These are phyloP conservation scores for Mesopsocus fuscifrons DNA, from an alignment of 2,888 invertebrate species.

Conservation along the genomic window DNA sequence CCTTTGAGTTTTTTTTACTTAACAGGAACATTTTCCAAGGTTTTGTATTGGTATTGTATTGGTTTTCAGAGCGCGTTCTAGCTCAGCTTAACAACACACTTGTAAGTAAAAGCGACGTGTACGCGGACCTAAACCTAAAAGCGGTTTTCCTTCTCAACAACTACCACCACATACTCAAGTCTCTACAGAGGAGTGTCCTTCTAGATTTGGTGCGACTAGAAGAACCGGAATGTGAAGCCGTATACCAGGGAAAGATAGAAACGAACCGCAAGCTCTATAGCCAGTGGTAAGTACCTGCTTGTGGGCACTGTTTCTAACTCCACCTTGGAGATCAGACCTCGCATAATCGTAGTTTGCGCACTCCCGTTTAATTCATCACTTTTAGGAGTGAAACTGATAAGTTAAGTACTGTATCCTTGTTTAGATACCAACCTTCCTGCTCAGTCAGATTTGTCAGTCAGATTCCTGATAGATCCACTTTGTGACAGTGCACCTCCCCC, in stretches of 20 bases:
- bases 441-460: too few relatives aligned
- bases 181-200: constrained; percentile 65
- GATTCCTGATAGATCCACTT: too few relatives aligned
- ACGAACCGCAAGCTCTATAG: constrained; percentile 61
- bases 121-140: constrained; percentile 66
- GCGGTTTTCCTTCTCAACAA: constrained; percentile 88
- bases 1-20: not conserved
- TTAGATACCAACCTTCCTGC: too few relatives aligned
- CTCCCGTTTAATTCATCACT: too few relatives aligned
- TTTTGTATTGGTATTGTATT: too few relatives aligned
- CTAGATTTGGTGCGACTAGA: constrained; percentile 62
- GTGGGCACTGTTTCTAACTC: too few relatives aligned
- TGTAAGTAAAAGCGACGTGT: constrained; percentile 79
- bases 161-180: constrained; percentile 84
- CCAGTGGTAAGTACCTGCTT: constrained; percentile 31
- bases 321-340: too few relatives aligned
- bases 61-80: constrained; percentile 58
- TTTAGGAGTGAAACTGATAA: too few relatives aligned
- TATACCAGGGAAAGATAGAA: constrained; percentile 69
- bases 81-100: constrained; percentile 79
- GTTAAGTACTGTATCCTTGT: too few relatives aligned
- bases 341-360: too few relatives aligned
- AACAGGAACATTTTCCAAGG: not conserved
- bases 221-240: constrained; percentile 69
- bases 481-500: too few relatives aligned